Conservation (phyloP, 2,888 invertebrate species). For the Amaurobius ferox region DNA sequence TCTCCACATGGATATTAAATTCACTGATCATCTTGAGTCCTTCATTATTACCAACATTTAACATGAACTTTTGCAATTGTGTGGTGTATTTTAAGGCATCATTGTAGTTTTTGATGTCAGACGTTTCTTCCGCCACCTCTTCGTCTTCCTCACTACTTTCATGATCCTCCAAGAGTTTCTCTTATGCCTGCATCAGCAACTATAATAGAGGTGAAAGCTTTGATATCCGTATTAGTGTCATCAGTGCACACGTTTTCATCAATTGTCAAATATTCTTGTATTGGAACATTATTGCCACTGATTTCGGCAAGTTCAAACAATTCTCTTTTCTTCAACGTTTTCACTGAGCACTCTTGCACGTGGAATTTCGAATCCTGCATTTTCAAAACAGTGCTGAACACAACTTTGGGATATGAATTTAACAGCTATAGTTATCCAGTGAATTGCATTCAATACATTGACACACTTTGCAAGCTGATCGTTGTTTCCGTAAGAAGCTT, state of each 20-base stretch:
- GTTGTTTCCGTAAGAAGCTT: slow-evolving; percentile 6
- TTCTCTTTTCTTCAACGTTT: slow-evolving; percentile 11
- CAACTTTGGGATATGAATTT: slow-evolving; percentile 15
- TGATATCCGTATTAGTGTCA: not conserved
- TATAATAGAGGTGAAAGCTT: no score
- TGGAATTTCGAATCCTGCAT: not conserved
- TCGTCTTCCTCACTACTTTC: no score
- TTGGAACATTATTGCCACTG: not conserved
- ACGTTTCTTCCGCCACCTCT: no score
- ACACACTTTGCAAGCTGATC: slow-evolving; percentile 15
- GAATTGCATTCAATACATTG: slow-evolving; percentile 19
- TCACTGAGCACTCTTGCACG: not conserved
- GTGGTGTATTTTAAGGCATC: no score
- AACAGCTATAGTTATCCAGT: slow-evolving; percentile 25
- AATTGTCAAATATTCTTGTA: slow-evolving; percentile 13
- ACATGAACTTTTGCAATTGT: no score
- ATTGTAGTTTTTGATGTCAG: no score
- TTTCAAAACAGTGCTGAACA: slow-evolving; percentile 17
- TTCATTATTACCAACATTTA: no score
- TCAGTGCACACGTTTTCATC: slow-evolving; percentile 15
- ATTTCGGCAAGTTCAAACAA: slow-evolving; percentile 9
- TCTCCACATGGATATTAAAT: no score
- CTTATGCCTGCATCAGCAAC: no score
- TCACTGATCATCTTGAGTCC: no score
- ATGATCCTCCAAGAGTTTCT: no score